Conservation (phyloP, 2,888 invertebrate species). For the Sesamia inferens region DNA sequence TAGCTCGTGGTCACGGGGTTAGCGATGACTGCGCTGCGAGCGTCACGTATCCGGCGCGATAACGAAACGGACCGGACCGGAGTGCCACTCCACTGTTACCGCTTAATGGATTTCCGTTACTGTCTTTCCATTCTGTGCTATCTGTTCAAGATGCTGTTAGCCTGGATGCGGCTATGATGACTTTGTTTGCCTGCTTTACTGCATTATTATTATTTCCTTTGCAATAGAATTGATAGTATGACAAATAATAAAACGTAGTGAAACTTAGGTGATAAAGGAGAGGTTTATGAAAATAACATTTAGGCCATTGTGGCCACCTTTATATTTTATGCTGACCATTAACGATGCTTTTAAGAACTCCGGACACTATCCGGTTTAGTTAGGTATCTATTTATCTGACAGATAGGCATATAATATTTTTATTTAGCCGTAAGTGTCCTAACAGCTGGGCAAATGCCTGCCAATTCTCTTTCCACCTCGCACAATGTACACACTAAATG, state of each 20-base stretch:
- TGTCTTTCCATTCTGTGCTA: slow-evolving; percentile 37
- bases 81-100: slow-evolving; percentile 49
- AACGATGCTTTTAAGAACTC: too few relatives aligned
- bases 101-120: slow-evolving; percentile 62
- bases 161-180: slow-evolving; percentile 25
- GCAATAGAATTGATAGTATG: not conserved
- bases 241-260: not conserved
- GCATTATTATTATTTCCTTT: not conserved
- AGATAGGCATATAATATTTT: not conserved
- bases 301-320: not conserved
- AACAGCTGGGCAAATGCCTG: not conserved
- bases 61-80: slow-evolving; percentile 42
- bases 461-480: too few relatives aligned
- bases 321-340: too few relatives aligned
- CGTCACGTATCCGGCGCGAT: slow-evolving; percentile 49
- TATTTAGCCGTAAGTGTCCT: not conserved
- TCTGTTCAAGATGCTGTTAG: slow-evolving; percentile 23
- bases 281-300: not conserved
- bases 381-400: not conserved
- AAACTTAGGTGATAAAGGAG: not conserved
- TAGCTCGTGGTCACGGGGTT: not conserved
- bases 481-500: too few relatives aligned
- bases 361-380: not conserved
- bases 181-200: not conserved
- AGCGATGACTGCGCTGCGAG: slow-evolving; percentile 10